phyloP scores from a whole-genome alignment of 2,888 invertebrate genomes.

The Aquatica leii region DNA sequence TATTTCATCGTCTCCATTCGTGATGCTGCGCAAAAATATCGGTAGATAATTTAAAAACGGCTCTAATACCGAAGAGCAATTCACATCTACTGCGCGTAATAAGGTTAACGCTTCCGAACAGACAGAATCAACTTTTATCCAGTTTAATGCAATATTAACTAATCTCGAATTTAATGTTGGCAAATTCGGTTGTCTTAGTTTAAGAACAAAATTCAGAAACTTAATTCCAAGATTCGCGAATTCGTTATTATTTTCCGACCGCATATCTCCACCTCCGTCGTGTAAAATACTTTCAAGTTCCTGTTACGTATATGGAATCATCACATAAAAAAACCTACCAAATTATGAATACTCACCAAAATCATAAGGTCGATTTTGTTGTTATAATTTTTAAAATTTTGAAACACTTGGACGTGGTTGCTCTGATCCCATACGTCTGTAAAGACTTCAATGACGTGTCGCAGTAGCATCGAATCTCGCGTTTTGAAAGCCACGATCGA shows the following conservation, averaged over 20 bases:
- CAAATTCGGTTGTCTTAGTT: constrained; percentile 58
- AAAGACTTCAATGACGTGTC: constrained; percentile 66
- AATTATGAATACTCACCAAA: constrained; percentile 42
- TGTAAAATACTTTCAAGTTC: constrained; percentile 44
- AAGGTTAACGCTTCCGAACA: constrained; percentile 60
- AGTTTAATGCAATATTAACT: constrained; percentile 60
- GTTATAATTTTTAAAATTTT: constrained; percentile 51
- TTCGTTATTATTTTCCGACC: constrained; percentile 56
- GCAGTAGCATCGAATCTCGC: constrained; percentile 60
- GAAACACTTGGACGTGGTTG: constrained; percentile 38
- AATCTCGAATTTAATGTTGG: constrained; percentile 58
- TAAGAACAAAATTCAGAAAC: constrained; percentile 62
- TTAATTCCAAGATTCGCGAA: constrained; percentile 63
- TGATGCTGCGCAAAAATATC: no score
- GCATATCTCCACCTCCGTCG: constrained; percentile 45
- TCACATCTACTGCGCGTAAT: constrained; percentile 58
- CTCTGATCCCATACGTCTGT: constrained; percentile 61
- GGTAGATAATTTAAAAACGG: constrained; percentile 54
- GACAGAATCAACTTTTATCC: constrained; percentile 61
- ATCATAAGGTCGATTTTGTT: constrained; percentile 58
- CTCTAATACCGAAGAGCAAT: constrained; percentile 52
- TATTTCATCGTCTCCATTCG: no score
- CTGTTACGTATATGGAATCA: constrained; percentile 42
- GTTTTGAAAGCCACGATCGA: constrained; percentile 60
- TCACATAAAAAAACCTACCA: background rate